Conservation (phyloP, 2,113 vertebrate species). For the Leptocoma aspasia region DNA sequence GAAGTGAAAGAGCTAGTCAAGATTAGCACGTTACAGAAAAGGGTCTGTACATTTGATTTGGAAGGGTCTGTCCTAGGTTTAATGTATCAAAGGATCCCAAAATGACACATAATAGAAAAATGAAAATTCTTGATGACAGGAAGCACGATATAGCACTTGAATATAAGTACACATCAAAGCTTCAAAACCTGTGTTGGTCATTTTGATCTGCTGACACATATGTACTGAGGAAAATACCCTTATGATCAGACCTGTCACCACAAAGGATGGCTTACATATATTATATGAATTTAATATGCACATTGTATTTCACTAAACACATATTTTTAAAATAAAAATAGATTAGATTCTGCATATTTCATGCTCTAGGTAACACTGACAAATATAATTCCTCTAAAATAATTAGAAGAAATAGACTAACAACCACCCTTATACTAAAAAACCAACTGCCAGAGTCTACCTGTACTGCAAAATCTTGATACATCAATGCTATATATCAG, state of each 20-base stretch:
- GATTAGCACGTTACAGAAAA: neutral
- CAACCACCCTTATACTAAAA: neutral
- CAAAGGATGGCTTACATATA: neutral
- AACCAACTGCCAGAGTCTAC: rapidly evolving
- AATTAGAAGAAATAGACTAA: neutral
- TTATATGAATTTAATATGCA: neutral
- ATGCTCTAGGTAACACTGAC: neutral
- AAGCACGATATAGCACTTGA: rapidly evolving
- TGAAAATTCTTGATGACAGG: neutral
- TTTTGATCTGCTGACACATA: neutral
- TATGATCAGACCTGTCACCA: neutral
- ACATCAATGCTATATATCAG: neutral
- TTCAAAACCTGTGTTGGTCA: neutral
- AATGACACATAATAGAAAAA: neutral
- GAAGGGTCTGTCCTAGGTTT: neutral
- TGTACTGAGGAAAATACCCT: neutral
- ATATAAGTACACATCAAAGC: neutral
- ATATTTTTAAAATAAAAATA: neutral
- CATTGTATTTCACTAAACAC: neutral
- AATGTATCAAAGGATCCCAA: neutral
- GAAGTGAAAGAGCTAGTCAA: neutral
- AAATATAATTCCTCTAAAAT: neutral
- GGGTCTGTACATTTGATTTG: neutral
- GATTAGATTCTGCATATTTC: neutral
- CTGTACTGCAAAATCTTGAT: neutral